A percentile compares a stretch with the other conserved stretches of the same genome.
Evolutionary conservation across 2,797 vertebrate species (phyloP).

Genomic region (Babyrousa celebensis): DNA sequence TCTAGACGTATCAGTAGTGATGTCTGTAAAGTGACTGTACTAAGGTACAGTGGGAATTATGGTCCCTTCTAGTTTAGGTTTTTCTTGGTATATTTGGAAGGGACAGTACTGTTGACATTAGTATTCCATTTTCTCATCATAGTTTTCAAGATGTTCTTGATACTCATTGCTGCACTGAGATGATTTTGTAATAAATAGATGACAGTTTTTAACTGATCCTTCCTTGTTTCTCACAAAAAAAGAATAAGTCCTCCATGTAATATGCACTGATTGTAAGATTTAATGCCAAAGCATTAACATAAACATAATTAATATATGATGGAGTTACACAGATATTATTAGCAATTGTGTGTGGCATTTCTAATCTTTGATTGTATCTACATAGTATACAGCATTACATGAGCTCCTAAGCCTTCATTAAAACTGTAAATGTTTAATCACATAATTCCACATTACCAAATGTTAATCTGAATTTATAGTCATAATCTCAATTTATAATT

Average conservation of each 20-base stretch:
- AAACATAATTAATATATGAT: background rate
- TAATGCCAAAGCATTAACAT: background rate
- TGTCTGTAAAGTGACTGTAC: background rate
- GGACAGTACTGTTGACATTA: background rate
- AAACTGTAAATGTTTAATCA: background rate
- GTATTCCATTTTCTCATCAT: background rate
- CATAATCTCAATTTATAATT: background rate
- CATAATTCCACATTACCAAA: background rate
- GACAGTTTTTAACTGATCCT: background rate
- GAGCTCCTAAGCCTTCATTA: background rate
- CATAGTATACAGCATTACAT: background rate
- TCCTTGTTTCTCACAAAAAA: background rate
- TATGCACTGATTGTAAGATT: background rate
- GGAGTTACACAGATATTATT: background rate
- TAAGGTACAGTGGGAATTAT: background rate
- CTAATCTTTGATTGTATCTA: background rate
- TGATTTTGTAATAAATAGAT: conserved; percentile 4
- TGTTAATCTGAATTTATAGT: conserved; percentile 57
- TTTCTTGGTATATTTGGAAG: background rate
- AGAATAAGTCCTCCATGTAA: background rate
- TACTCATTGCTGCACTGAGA: background rate
- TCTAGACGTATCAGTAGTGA: background rate
- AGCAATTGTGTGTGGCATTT: background rate
- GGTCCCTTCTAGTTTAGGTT: background rate
- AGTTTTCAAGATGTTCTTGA: background rate